These are phyloP conservation scores for Chrysaora quinquecirrha DNA, from an alignment of 30 jellyfish, hydroid and myxozoan genomes.

Conservation along the genomic window DNA sequence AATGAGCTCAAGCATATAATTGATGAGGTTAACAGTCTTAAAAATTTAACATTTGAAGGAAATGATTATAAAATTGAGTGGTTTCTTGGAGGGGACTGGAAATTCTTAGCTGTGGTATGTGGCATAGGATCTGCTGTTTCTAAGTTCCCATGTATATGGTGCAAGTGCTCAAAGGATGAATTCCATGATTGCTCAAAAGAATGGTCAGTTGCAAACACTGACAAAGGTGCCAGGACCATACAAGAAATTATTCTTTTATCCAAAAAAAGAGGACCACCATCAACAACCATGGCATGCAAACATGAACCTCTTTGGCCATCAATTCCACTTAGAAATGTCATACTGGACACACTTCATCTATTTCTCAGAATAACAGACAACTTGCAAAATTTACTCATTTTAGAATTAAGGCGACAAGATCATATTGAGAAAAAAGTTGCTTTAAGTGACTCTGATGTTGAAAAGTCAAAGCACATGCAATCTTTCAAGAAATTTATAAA, in stretches of 20 bases:
- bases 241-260: not conserved
- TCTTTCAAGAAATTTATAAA: conserved; percentile 15
- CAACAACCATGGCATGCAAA: conserved; percentile 8
- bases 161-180: conserved; percentile 30
- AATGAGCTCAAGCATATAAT: not conserved
- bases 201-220: conserved; percentile 16
- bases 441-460: not conserved
- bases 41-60: not conserved
- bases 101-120: conserved; percentile 21
- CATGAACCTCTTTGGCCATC: conserved; percentile 8
- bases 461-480: conserved; percentile 15
- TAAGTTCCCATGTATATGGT: conserved; percentile 48
- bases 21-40: not conserved
- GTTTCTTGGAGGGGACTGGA: conserved; percentile 59
- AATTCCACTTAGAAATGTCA: conserved; percentile 17
- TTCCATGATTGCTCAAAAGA: not conserved
- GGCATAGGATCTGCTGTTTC: conserved; percentile 41
- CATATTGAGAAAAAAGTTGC: not conserved
- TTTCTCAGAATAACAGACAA: too few species aligned
- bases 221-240: conserved; percentile 14
- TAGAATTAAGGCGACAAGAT: conserved; percentile 22
- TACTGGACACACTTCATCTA: too few species aligned
- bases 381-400: conserved; percentile 11
- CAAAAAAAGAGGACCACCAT: not conserved
- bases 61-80: not conserved